Percentiles rank a stretch among this genome's conserved stretches.
These are phyloP conservation scores for Corythucha ciliata DNA, from an alignment of 2,888 invertebrate species.

Conservation along the genomic window DNA sequence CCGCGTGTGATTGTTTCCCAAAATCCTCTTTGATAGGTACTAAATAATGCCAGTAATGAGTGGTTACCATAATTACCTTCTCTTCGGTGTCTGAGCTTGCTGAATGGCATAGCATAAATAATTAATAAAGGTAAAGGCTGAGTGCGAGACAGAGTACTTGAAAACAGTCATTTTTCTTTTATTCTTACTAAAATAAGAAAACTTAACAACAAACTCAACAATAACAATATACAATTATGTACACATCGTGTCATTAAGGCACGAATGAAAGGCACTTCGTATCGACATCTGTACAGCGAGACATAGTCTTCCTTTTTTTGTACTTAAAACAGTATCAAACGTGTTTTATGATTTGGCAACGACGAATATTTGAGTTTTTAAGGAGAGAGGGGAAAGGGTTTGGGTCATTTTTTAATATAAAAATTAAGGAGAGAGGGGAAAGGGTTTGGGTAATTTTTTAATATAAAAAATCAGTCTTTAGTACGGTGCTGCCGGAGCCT, in stretches of 20 bases:
- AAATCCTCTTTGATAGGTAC: too few relatives aligned
- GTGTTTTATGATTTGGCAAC: background rate
- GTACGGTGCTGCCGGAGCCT: slow-evolving; percentile 20
- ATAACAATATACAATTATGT: slow-evolving; percentile 24
- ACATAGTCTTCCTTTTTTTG: too few relatives aligned
- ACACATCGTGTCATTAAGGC: slow-evolving; percentile 29
- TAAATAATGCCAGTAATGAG: too few relatives aligned
- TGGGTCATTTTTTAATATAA: slow-evolving; percentile 19
- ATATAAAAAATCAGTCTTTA: slow-evolving; percentile 27
- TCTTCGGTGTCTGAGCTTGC: too few relatives aligned
- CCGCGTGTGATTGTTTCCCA: too few relatives aligned
- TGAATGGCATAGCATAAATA: too few relatives aligned
- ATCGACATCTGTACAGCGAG: too few relatives aligned
- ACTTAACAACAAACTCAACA: slow-evolving; percentile 27
- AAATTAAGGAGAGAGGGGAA: slow-evolving; percentile 18
- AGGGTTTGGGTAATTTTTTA: slow-evolving; percentile 24
- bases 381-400: slow-evolving; percentile 18
- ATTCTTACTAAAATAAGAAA: slow-evolving; percentile 26
- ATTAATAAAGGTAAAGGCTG: too few relatives aligned
- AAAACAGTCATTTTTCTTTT: too few relatives aligned
- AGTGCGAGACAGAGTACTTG: too few relatives aligned
- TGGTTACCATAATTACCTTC: too few relatives aligned
- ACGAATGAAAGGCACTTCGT: too few relatives aligned
- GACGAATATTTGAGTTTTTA: slow-evolving; percentile 8
- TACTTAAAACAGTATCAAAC: slow-evolving; percentile 25